Conservation (phyloP, 2,888 invertebrate species). For the Amphipoea oculea region DNA sequence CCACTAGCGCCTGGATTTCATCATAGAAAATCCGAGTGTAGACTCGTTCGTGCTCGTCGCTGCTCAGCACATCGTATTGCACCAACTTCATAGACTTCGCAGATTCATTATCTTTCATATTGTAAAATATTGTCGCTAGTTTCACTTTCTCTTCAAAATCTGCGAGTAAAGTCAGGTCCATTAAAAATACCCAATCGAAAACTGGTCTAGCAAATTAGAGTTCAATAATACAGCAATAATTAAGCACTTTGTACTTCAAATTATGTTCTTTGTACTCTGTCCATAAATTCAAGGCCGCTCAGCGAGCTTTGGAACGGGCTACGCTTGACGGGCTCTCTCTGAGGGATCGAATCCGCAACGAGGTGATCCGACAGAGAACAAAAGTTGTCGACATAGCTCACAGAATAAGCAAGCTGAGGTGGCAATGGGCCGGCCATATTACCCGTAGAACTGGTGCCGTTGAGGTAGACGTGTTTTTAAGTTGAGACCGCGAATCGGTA, state of each 20-base stretch:
- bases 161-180: conserved; percentile 49
- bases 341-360: neutral
- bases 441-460: neutral
- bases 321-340: neutral
- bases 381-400: neutral
- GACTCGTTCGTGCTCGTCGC: conserved; percentile 84
- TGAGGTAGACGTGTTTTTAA: neutral
- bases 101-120: conserved; percentile 81
- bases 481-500: too few species aligned
- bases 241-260: neutral
- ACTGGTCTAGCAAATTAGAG: neutral
- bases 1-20: conserved; percentile 84
- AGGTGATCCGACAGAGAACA: neutral
- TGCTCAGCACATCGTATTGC: conserved; percentile 83
- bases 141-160: conserved; percentile 87
- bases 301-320: neutral
- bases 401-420: neutral
- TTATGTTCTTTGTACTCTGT: neutral
- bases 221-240: neutral
- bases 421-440: neutral
- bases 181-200: neutral
- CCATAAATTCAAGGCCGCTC: neutral
- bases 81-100: conserved; percentile 81
- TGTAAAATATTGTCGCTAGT: conserved; percentile 80
- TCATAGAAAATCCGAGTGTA: conserved; percentile 87